These are phyloP conservation scores for Egretta garzetta DNA, from an alignment of 2,113 vertebrate species.

Conservation along the genomic window DNA sequence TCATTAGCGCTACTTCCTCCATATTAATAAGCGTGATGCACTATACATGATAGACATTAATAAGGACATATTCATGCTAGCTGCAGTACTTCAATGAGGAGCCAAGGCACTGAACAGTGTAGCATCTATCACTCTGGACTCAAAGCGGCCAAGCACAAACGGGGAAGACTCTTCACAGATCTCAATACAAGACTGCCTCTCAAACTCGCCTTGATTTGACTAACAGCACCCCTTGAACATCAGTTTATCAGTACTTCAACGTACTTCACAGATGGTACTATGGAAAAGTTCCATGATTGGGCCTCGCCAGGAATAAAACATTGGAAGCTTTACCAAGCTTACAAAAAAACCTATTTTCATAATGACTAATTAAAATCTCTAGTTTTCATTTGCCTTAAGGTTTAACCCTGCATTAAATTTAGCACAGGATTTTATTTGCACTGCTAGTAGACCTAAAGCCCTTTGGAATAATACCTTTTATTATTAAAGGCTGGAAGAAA, in stretches of 20 bases:
- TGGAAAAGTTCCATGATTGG: background rate
- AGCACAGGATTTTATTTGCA: background rate
- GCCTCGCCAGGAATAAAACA: background rate
- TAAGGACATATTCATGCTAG: background rate
- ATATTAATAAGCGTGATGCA: accelerated
- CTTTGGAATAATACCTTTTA: background rate
- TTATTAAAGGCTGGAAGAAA: background rate
- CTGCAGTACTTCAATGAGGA: background rate
- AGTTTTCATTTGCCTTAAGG: background rate
- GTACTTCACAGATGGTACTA: background rate
- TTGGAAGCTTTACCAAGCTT: background rate
- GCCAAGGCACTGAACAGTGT: background rate
- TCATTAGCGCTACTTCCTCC: background rate
- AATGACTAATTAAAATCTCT: background rate
- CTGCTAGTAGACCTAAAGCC: background rate
- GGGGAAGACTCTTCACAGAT: background rate
- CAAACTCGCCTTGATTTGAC: background rate
- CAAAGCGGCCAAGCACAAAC: accelerated
- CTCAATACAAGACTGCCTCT: background rate
- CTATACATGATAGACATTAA: background rate
- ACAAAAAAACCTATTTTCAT: background rate
- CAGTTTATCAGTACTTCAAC: background rate
- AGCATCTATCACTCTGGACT: background rate
- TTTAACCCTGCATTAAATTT: background rate
- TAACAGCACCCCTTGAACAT: background rate